Evolutionary conservation across 2,113 vertebrate genomes (phyloP).

Genomic region (Rhabdomys dilectus): DNA sequence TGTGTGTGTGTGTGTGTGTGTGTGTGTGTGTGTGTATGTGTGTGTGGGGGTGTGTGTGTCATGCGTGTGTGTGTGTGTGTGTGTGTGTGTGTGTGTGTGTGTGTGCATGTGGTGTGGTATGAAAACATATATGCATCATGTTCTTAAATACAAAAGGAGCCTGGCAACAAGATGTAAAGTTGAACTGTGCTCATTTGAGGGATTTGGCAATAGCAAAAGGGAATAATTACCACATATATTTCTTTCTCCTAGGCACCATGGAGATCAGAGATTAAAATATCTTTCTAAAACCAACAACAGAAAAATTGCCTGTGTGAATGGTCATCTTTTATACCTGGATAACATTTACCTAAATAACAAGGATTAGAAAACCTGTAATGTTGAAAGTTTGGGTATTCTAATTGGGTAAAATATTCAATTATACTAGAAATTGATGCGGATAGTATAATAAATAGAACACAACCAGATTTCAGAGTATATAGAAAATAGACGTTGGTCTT

Average conservation of each 20-base stretch:
- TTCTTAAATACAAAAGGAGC: neutral
- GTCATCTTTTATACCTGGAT: neutral
- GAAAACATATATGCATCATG: fast-evolving
- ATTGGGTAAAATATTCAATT: neutral
- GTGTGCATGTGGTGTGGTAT: neutral
- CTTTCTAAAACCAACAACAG: neutral
- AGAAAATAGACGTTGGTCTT: neutral
- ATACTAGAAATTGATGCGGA: neutral
- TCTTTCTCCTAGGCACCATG: neutral
- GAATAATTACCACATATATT: neutral
- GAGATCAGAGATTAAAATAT: neutral
- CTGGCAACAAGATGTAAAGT: neutral
- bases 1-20: too few species aligned
- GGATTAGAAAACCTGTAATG: neutral
- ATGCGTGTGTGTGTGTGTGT: too few species aligned
- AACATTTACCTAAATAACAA: neutral
- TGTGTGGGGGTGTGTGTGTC: too few species aligned
- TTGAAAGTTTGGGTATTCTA: neutral
- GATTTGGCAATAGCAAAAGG: neutral
- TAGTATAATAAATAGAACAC: neutral
- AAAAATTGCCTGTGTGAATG: neutral
- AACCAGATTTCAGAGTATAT: neutral
- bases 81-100: too few species aligned
- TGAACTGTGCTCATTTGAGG: neutral
- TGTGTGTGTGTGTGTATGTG: too few species aligned